Evolutionary conservation across 2,797 vertebrate species (phyloP).

Genomic region (Choloepus didactylus): DNA sequence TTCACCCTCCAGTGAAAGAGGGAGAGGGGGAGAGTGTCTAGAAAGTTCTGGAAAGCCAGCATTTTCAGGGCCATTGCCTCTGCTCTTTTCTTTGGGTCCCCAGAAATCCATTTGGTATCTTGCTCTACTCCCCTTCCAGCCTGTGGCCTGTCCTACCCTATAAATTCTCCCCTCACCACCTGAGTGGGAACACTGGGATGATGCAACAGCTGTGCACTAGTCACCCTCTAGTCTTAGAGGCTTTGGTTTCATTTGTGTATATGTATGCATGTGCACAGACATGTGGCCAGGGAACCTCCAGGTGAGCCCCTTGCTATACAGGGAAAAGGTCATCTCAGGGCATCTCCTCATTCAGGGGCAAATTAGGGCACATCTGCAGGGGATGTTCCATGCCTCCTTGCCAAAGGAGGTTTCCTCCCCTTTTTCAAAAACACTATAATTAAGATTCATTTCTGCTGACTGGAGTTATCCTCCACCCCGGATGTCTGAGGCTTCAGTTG

Average conservation of each 20-base stretch:
- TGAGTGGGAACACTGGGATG: background rate
- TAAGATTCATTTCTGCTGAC: background rate
- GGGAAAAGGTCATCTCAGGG: background rate
- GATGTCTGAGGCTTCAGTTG: background rate
- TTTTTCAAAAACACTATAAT: background rate
- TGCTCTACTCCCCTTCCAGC: background rate
- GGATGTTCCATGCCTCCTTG: background rate
- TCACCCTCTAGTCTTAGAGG: background rate
- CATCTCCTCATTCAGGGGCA: background rate
- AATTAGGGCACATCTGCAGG: background rate
- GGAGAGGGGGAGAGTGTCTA: background rate
- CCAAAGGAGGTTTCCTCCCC: background rate
- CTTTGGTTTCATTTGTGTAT: background rate
- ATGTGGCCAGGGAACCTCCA: background rate
- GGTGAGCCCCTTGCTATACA: background rate
- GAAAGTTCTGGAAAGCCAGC: conserved; percentile 6
- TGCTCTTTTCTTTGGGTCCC: background rate
- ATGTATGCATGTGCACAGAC: fast-evolving
- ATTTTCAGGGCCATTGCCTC: background rate
- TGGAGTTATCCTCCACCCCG: background rate
- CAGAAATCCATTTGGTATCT: background rate
- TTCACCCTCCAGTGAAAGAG: background rate
- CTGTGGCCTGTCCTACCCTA: background rate
- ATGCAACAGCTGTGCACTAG: background rate
- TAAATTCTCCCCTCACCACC: background rate